Conservation (phyloP, 2,797 vertebrate genomes). For the Corythornis leucogaster region DNA sequence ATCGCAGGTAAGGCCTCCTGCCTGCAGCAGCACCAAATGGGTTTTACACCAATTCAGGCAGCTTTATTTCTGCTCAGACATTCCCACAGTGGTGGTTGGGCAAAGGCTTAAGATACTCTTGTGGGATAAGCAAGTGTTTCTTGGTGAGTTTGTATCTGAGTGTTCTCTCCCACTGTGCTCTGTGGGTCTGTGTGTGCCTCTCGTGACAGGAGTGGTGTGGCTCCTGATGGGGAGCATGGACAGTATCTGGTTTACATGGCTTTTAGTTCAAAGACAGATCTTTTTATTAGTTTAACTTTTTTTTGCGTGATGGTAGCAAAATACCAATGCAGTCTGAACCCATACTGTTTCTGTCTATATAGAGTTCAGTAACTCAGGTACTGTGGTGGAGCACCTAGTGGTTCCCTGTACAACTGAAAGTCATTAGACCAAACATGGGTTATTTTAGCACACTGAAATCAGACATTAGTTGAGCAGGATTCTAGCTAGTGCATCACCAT, state of each 20-base stretch:
- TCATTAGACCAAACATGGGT: not conserved
- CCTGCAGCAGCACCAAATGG: rapidly evolving
- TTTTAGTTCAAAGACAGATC: not conserved
- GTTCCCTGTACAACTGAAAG: not conserved
- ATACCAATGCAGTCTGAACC: not conserved
- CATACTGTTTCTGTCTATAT: not conserved
- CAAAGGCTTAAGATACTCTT: not conserved
- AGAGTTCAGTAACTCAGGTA: not conserved
- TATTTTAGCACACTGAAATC: not conserved
- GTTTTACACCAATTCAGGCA: not conserved
- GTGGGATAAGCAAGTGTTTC: rapidly evolving
- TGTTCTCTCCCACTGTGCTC: not conserved
- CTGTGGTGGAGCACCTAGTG: not conserved
- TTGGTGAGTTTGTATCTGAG: rapidly evolving
- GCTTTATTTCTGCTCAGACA: not conserved
- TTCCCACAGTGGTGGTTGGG: not conserved
- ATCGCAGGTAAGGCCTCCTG: not conserved
- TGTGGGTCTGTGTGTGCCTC: not conserved
- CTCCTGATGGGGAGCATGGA: not conserved
- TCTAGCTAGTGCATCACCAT: not conserved
- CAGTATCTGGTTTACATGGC: not conserved
- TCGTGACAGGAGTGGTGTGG: rapidly evolving
- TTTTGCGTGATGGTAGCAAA: not conserved
- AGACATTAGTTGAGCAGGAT: not conserved
- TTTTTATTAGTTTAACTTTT: not conserved